A percentile compares a stretch with the other conserved stretches of the same genome.
phyloP scores from a whole-genome alignment of 2,113 vertebrate species.

The Ochotona curzoniae region DNA sequence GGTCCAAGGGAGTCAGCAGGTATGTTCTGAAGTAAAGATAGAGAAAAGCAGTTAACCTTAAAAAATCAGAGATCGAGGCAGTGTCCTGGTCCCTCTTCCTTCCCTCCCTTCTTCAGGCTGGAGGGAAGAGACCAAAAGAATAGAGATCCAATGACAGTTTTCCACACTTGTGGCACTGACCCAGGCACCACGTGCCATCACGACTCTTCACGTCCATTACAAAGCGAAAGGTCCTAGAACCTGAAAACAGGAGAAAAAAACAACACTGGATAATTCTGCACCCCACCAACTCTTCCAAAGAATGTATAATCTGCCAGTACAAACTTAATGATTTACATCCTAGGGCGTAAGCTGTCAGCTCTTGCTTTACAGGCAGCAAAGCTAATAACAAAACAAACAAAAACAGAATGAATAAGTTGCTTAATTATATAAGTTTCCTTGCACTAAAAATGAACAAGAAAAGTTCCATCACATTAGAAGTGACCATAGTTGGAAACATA shows the following conservation, averaged over 20 bases:
- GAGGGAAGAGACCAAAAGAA: constrained; percentile 1
- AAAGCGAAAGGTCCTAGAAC: constrained; percentile 56
- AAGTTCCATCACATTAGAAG: neutral
- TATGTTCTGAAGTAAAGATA: constrained; percentile 39
- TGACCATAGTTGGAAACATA: neutral
- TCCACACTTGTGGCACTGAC: constrained; percentile 39
- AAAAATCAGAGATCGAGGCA: constrained; percentile 46
- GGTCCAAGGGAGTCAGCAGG: neutral
- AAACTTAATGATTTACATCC: neutral
- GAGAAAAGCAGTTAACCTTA: neutral
- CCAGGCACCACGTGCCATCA: constrained; percentile 33
- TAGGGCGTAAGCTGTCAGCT: neutral
- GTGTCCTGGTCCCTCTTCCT: neutral
- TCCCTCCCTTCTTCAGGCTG: neutral
- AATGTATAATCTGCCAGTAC: neutral
- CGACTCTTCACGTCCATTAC: constrained; percentile 17
- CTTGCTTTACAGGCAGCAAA: neutral
- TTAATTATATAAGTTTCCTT: neutral
- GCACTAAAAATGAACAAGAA: neutral
- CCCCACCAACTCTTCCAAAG: neutral
- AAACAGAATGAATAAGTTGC: neutral
- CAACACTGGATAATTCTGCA: too few species aligned
- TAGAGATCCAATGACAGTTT: neutral
- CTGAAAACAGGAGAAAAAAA: neutral
- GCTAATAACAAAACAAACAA: neutral